Evolutionary conservation across 2,797 vertebrate genomes (phyloP).

Genomic region (Phalloptychus januarius): DNA sequence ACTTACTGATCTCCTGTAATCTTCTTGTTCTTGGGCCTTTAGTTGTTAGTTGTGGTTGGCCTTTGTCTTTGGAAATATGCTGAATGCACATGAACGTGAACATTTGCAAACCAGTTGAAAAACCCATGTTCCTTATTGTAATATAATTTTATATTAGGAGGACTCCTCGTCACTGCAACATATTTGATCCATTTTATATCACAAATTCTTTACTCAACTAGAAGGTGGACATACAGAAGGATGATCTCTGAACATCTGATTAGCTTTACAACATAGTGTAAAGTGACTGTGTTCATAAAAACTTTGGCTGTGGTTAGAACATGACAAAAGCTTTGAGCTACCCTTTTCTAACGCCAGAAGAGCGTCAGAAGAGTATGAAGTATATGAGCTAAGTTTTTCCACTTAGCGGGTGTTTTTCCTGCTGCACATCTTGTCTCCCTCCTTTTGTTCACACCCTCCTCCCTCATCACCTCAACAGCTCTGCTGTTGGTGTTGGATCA

Average conservation of each 20-base stretch:
- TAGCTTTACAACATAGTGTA: background rate
- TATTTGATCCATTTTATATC: background rate
- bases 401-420: constrained; percentile 42
- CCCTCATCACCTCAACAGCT: constrained; percentile 27
- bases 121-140: background rate
- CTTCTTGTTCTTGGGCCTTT: background rate
- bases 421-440: constrained; percentile 9
- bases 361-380: too few relatives aligned
- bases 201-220: background rate
- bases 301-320: background rate
- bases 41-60: background rate
- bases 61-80: too few relatives aligned
- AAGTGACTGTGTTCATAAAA: background rate
- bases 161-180: background rate
- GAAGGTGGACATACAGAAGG: background rate
- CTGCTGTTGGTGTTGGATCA: constrained; percentile 27
- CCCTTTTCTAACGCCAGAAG: background rate
- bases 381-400: constrained; percentile 22
- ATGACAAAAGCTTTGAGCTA: background rate
- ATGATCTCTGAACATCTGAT: background rate
- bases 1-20: background rate
- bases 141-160: background rate
- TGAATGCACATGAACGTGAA: background rate
- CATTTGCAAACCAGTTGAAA: background rate
- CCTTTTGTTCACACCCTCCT: constrained; percentile 34